Conservation (phyloP, 2,888 invertebrate genomes). For the Rhaphigaster nebulosa region DNA sequence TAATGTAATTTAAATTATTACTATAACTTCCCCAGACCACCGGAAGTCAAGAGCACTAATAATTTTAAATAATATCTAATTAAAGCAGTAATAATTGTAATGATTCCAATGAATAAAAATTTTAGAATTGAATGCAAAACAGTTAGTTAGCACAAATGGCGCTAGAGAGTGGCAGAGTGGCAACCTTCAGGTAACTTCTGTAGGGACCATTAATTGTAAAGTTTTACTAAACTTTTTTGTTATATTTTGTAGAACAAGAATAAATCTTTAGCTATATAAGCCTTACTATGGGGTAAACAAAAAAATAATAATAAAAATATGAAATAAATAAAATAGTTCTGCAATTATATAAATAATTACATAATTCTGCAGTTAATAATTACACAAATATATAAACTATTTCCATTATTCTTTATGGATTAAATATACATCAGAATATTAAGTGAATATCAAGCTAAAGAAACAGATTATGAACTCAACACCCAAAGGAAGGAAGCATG, state of each 20-base stretch:
- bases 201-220: too few relatives aligned
- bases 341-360: background rate
- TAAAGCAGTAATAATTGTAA: too few relatives aligned
- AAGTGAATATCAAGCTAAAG: background rate
- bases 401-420: background rate
- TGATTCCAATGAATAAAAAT: too few relatives aligned
- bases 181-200: too few relatives aligned
- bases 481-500: conserved; percentile 33
- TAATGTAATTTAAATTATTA: too few relatives aligned
- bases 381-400: background rate
- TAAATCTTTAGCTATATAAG: background rate
- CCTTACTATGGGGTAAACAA: background rate
- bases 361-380: background rate
- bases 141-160: too few relatives aligned
- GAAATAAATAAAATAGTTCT: background rate
- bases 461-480: conserved; percentile 17
- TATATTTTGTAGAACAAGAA: background rate
- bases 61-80: too few relatives aligned
- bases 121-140: too few relatives aligned
- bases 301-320: background rate
- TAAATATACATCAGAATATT: background rate
- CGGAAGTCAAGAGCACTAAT: too few relatives aligned
- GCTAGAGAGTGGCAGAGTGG: too few relatives aligned
- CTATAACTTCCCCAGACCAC: too few relatives aligned
- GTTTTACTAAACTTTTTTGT: too few relatives aligned